Conservation (phyloP, 2,797 vertebrate genomes). For the Fundulus diaphanus region DNA sequence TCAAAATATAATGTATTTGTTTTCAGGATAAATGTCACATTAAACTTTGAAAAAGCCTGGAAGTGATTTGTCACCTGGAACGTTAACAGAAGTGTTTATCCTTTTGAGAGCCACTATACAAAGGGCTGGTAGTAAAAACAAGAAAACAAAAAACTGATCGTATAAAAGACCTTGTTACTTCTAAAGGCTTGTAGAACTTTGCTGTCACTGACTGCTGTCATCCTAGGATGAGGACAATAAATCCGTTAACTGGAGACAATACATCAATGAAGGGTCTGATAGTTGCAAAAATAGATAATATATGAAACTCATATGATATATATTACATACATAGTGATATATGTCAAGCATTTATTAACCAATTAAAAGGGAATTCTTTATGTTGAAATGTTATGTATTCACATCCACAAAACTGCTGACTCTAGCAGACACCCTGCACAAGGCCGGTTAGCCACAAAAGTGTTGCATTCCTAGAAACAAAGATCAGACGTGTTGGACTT, state of each 20-base stretch:
- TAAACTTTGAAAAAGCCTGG: not conserved
- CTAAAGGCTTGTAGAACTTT: not conserved
- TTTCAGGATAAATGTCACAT: not conserved
- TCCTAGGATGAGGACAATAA: not conserved
- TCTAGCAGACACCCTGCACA: not conserved
- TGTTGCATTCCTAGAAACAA: not conserved
- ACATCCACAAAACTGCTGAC: not conserved
- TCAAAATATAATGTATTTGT: not conserved
- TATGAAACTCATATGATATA: not conserved
- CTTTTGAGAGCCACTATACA: not conserved
- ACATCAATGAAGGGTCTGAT: not conserved
- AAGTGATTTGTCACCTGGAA: not conserved
- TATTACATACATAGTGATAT: not conserved
- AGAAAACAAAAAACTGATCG: not conserved
- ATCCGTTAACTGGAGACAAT: not conserved
- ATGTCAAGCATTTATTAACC: not conserved
- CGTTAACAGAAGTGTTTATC: not conserved
- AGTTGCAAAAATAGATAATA: not conserved
- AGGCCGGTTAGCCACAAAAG: not conserved
- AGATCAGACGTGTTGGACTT: not conserved
- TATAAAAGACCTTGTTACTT: not conserved
- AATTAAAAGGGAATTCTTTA: not conserved
- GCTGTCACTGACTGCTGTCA: not conserved
- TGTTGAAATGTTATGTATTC: not conserved
- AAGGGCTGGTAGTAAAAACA: not conserved